Percentiles rank a stretch among this genome's conserved stretches.
Evolutionary conservation across 2,113 vertebrate species (phyloP).

Genomic region (Ochotona curzoniae): DNA sequence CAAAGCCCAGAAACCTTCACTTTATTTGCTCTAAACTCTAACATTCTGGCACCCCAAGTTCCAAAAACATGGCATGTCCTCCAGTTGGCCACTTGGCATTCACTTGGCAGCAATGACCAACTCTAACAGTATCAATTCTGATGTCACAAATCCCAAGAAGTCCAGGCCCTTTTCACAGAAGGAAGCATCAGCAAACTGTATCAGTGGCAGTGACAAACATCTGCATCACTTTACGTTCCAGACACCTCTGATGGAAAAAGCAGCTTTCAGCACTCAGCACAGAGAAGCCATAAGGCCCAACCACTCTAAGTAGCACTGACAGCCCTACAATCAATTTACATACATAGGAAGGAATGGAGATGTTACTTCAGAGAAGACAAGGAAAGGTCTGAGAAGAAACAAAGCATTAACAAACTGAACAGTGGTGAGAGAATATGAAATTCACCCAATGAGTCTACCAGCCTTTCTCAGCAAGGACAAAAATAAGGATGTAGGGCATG

Average conservation of each 20-base stretch:
- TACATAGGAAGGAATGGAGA: slow-evolving; percentile 27
- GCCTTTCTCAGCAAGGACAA: not conserved
- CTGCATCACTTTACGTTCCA: not conserved
- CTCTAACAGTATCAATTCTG: not conserved
- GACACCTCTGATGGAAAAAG: not conserved
- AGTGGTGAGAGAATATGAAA: not conserved
- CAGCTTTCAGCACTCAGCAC: not conserved
- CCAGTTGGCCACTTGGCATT: not conserved
- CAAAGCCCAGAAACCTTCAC: not conserved
- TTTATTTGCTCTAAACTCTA: not conserved
- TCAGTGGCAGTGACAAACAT: not conserved
- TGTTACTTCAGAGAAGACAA: slow-evolving; percentile 39
- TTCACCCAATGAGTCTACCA: not conserved
- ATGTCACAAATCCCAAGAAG: not conserved
- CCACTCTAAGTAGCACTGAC: slow-evolving; percentile 6
- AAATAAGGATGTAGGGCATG: not conserved
- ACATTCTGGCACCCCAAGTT: not conserved
- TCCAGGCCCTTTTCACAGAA: not conserved
- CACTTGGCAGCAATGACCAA: not conserved
- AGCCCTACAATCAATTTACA: not conserved
- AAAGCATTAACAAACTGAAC: not conserved
- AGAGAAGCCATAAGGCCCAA: not conserved
- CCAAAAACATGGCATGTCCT: not conserved
- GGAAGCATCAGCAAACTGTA: not conserved
- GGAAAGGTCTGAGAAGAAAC: not conserved